These are phyloP conservation scores for Taeniopygia guttata DNA, from an alignment of 2,797 vertebrate species.

Conservation along the genomic window DNA sequence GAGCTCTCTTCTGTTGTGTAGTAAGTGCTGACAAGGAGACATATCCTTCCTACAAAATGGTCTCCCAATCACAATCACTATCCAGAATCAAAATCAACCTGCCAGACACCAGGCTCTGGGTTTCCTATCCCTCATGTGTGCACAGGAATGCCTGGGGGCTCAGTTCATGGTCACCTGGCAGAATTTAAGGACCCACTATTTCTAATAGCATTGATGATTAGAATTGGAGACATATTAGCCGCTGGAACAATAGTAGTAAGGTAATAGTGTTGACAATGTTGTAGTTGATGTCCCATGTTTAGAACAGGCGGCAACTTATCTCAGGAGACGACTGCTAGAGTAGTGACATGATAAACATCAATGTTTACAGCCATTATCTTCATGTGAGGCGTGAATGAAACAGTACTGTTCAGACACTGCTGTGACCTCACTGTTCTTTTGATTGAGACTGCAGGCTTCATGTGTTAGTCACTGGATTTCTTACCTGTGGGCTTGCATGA, in stretches of 20 bases:
- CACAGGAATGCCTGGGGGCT: background rate
- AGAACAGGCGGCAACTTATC: background rate
- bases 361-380: background rate
- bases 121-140: background rate
- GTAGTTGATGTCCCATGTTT: background rate
- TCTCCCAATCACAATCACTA: background rate
- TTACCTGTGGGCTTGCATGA: background rate
- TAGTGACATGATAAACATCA: background rate
- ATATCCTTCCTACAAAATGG: background rate
- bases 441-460: background rate
- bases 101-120: background rate
- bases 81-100: background rate
- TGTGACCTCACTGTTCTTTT: background rate
- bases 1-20: background rate
- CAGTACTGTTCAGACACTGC: background rate
- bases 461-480: background rate
- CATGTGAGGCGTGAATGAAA: background rate
- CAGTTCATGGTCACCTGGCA: background rate
- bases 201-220: background rate
- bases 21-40: background rate
- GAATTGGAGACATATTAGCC: background rate
- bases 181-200: background rate
- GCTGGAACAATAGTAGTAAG: background rate
- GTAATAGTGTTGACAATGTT: background rate
- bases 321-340: background rate